These are phyloP conservation scores for Plagiodera versicolora DNA, from an alignment of 2,888 invertebrate species.

Conservation along the genomic window DNA sequence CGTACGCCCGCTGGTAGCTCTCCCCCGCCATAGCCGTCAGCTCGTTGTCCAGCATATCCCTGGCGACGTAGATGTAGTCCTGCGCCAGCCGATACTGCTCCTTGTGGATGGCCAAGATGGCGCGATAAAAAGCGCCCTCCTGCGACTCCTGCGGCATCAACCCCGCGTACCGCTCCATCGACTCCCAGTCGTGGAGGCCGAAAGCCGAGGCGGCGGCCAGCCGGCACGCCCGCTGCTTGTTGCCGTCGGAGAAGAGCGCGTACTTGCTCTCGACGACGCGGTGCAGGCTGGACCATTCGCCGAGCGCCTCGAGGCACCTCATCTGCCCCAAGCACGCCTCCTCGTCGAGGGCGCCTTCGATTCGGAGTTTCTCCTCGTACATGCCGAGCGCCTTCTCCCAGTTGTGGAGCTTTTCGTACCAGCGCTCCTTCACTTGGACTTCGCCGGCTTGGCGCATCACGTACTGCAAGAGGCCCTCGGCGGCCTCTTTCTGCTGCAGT, in stretches of 20 bases:
- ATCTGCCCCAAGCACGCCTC: slow-evolving; percentile 90
- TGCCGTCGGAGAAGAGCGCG: slow-evolving; percentile 60
- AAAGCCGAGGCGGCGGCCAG: slow-evolving; percentile 95
- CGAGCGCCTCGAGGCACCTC: slow-evolving; percentile 93
- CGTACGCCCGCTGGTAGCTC: slow-evolving; percentile 93
- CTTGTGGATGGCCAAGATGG: slow-evolving; percentile 87
- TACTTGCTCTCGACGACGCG: slow-evolving; percentile 80
- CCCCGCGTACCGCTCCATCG: slow-evolving; percentile 85
- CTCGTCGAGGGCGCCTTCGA: slow-evolving; percentile 63
- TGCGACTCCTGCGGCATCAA: slow-evolving; percentile 91
- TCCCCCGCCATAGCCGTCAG: slow-evolving; percentile 96
- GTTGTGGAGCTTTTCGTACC: slow-evolving; percentile 99
- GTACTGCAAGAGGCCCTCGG: slow-evolving; percentile 88
- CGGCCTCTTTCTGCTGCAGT: slow-evolving; percentile 96
- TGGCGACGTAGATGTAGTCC: slow-evolving; percentile 85
- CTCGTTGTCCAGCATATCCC: slow-evolving; percentile 94
- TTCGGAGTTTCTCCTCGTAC: slow-evolving; percentile 75
- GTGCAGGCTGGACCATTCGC: slow-evolving; percentile 91
- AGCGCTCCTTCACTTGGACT: slow-evolving; percentile 69
- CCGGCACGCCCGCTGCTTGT: slow-evolving; percentile 75
- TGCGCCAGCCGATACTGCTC: slow-evolving; percentile 63
- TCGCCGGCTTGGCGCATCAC: slow-evolving; percentile 79
- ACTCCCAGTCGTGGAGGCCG: slow-evolving; percentile 92
- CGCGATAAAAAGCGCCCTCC: slow-evolving; percentile 94
- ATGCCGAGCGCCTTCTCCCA: slow-evolving; percentile 95